Base-by-base conservation (phyloP, 2,113 vertebrate genomes). In the Orthonyx spaldingii region DNA sequence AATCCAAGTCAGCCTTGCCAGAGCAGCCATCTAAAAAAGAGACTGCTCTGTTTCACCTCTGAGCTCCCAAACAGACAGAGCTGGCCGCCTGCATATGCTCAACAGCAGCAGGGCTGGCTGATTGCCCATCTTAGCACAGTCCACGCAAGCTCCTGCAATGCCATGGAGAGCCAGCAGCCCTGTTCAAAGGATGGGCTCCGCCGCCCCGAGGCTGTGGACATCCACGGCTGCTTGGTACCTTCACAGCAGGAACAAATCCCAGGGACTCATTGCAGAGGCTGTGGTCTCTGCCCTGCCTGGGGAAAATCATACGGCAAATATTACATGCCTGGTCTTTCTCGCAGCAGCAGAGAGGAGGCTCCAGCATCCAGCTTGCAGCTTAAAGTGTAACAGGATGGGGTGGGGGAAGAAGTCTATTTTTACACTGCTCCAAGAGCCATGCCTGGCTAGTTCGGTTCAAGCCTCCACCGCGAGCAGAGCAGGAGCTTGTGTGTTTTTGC, bases 331-430 rank as follows among this genome's bases (percentile, higher is more conserved):
- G 82, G 42, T 83, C 66, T 87, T 93, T 82, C 78, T 83, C 7
- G 0, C 39, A n/a, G 85, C 13, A 0, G 75, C 32, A 27, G 44
- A 86, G 60, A 82, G 35, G 70, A 90, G 88, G 63, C 71, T 93
- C 83, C 68, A 26, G 56, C 24, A 93, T 78, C 93, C 88, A 91
- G 80, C 90, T 90, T 11, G 0, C 71, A 87, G 92, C 86, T 46
- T 27, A 27, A 63, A 81, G 92, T 60, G 53, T 87, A 94, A 92
- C 92, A 96, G 92, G 93, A 95, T 94, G 94, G 94, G 92, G 93
- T 70, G 89, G 93, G 72, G 93, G 72, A 90, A 96, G 86, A 53
- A 79, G 50, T 86, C 95, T 96, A 92, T 96, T 96, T 97, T 95
- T 94, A 94, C 60, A 78, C 83, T 19, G 23, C 86, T 95, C 85